These are phyloP conservation scores for Micrasema minimum DNA, from an alignment of 1,140 invertebrate species.

Conservation along the genomic window DNA sequence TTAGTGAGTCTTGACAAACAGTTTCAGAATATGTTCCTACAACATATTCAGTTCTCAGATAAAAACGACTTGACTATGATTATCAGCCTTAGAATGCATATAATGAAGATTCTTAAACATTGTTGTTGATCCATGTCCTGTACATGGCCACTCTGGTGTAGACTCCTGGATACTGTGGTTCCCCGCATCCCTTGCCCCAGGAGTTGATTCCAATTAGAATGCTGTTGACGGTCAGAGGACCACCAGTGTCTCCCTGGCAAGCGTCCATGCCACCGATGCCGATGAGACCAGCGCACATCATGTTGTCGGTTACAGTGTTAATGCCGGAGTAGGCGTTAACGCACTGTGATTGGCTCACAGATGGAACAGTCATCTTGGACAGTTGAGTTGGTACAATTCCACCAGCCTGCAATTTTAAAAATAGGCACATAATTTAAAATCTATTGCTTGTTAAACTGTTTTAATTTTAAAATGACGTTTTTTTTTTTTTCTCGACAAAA, in stretches of 20 bases:
- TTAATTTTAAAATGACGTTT: no score
- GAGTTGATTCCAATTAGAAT: slow-evolving; percentile 69
- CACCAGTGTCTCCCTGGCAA: slow-evolving; percentile 71
- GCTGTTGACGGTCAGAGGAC: slow-evolving; percentile 64
- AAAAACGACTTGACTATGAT: no score
- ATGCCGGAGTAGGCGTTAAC: slow-evolving; percentile 50
- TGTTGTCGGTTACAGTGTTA: slow-evolving; percentile 68
- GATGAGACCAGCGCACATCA: slow-evolving; percentile 75
- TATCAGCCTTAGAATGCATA: no score
- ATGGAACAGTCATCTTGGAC: slow-evolving; percentile 58
- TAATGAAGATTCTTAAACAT: slow-evolving; percentile 23
- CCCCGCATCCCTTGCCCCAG: slow-evolving; percentile 70
- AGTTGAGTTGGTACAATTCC: slow-evolving; percentile 55
- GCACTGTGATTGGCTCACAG: slow-evolving; percentile 56
- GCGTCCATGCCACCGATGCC: slow-evolving; percentile 61
- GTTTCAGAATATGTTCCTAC: no score
- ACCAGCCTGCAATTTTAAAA: no score
- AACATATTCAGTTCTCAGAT: no score
- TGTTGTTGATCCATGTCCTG: slow-evolving; percentile 64
- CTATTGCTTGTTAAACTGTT: no score
- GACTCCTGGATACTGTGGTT: slow-evolving; percentile 70
- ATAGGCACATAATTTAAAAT: no score
- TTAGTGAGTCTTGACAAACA: no score
- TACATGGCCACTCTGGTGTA: slow-evolving; percentile 70
- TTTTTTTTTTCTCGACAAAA: no score